These are phyloP conservation scores for Chiridota heheva DNA, from an alignment of 35 echinoderm and acorn worm species.

Conservation along the genomic window DNA sequence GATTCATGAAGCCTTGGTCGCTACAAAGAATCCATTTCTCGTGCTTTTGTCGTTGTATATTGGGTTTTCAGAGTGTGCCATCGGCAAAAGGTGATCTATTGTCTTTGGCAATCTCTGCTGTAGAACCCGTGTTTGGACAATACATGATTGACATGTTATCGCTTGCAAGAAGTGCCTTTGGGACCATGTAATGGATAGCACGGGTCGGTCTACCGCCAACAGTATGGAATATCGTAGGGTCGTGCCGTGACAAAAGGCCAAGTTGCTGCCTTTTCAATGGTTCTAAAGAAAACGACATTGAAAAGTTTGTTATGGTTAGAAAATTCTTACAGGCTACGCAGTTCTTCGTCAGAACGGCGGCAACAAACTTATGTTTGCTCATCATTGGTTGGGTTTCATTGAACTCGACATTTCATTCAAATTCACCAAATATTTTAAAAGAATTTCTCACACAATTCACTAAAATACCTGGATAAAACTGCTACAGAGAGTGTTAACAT, in stretches of 20 bases:
- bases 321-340: too few species aligned
- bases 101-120: conserved; percentile 11
- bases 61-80: conserved; percentile 11
- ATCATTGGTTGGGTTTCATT: too few species aligned
- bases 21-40: conserved; percentile 38
- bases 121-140: conserved; percentile 17
- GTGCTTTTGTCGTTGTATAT: background rate
- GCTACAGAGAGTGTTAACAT: too few species aligned
- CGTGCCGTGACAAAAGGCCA: too few species aligned
- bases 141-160: background rate
- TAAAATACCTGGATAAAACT: too few species aligned
- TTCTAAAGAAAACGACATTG: background rate
- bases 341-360: too few species aligned
- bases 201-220: conserved; percentile 2
- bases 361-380: too few species aligned
- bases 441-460: too few species aligned
- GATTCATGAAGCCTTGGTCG: too few species aligned
- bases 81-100: conserved; percentile 25
- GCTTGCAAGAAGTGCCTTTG: conserved; percentile 3
- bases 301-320: too few species aligned
- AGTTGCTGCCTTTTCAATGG: background rate
- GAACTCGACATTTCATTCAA: too few species aligned
- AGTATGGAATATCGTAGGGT: conserved; percentile 31
- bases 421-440: too few species aligned
- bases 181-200: conserved; percentile 25